phyloP scores from a whole-genome alignment of 2,888 invertebrate species.

The Malthinus flaveolus region DNA sequence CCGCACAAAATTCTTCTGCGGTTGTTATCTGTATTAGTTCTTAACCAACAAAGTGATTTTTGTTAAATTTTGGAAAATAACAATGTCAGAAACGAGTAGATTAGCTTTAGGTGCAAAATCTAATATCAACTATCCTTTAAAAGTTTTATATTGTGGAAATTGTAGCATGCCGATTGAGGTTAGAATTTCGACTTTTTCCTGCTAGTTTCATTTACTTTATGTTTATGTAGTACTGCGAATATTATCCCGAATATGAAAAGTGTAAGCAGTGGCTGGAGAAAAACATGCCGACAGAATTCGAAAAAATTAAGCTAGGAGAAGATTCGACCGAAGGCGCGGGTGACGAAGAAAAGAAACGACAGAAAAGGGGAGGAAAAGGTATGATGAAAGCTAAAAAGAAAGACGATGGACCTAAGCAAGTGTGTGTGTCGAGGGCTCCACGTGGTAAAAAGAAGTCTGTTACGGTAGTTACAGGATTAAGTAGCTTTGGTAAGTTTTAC shows the following conservation, averaged over 20 bases:
- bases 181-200: conserved; percentile 38
- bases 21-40: background rate
- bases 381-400: conserved; percentile 94
- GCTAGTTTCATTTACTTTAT: conserved; percentile 16
- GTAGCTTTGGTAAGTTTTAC: conserved; percentile 77
- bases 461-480: conserved; percentile 94
- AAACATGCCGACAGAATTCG: conserved; percentile 91
- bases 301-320: conserved; percentile 78
- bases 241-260: conserved; percentile 95
- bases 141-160: conserved; percentile 90
- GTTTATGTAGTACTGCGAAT: conserved; percentile 86
- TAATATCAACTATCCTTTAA: conserved; percentile 79
- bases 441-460: conserved; percentile 99
- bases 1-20: background rate
- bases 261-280: conserved; percentile 97
- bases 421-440: conserved; percentile 85
- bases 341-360: conserved; percentile 89
- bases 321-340: conserved; percentile 69
- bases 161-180: conserved; percentile 94
- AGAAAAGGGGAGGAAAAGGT: conserved; percentile 96
- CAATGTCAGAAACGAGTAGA: conserved; percentile 64
- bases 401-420: conserved; percentile 84
- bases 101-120: conserved; percentile 57
- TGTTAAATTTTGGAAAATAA: background rate
- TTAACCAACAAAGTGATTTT: background rate